phyloP scores from a whole-genome alignment of 2,113 vertebrate species.

The Amazona vittata region DNA sequence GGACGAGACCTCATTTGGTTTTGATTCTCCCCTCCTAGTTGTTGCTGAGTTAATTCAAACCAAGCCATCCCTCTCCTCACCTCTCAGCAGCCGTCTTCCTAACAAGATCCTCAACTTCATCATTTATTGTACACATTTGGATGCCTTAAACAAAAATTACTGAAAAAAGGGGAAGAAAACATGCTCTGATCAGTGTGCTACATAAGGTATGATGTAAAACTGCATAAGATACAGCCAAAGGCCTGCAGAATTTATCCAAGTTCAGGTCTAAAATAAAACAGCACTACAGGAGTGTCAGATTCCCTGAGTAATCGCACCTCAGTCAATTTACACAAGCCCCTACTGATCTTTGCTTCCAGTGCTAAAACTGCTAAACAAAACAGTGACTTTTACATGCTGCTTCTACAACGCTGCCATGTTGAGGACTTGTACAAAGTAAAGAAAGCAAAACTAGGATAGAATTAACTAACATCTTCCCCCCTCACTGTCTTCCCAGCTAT shows the following conservation, averaged over 20 bases:
- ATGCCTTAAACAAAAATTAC: not conserved
- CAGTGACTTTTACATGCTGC: not conserved
- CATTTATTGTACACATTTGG: not conserved
- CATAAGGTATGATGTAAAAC: not conserved
- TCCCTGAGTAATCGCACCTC: not conserved
- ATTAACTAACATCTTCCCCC: not conserved
- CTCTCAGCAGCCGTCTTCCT: not conserved
- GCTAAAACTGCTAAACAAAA: not conserved
- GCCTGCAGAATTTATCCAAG: not conserved
- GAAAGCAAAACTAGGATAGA: not conserved
- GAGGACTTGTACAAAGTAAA: not conserved
- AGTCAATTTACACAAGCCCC: not conserved
- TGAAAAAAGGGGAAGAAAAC: not conserved
- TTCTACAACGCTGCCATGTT: not conserved
- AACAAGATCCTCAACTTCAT: not conserved
- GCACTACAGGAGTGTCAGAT: not conserved
- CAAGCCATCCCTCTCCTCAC: not conserved
- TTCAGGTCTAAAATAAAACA: not conserved
- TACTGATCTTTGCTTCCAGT: not conserved
- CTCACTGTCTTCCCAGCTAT: not conserved
- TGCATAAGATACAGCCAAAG: rapidly evolving
- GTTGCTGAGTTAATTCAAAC: not conserved
- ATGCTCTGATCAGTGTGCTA: not conserved
- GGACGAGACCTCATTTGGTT: not conserved
- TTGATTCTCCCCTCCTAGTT: not conserved